Evolutionary conservation across 2,888 invertebrate species (phyloP), one percentile per base, ranked within the genome.

Genomic region (Poecilobothrus nobilitatus): DNA sequence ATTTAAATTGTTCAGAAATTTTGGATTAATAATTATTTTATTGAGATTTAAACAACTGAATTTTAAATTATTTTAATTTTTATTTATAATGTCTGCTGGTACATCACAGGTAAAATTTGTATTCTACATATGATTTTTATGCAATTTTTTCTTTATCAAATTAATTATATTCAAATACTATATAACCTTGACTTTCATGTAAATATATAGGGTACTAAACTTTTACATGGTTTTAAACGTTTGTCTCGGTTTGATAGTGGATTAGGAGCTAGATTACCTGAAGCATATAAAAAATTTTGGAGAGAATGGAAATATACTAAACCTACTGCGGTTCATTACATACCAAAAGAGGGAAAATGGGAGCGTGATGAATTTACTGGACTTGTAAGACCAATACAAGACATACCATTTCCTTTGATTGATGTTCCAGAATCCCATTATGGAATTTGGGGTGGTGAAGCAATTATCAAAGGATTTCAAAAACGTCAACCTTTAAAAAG

Each of bases 381-480:
- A 68, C 86, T 88, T 83, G 88, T 91, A 15, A 78, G 82, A 70
- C 89, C 89, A 0, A 83, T 94, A 66, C 91, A 94, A 78, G 91
- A 94, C 83, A 76, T 88, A 63, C 87, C 91, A 41, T 81, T 97
- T 41, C 92, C 91, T 1, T 76, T 95, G 1, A 86, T 87, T 72
- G 90, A 87, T 78, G 92, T 97, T 0, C 83, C 86, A 62, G 94
- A 97, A 83, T 84, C 90, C 69, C 84, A 97, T 78, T 76, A 88
- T 65, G 97, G 97, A 44, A 84, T 99, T 72, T 98, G 97, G 97
- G 98, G 97, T 72, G 98, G 98, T 10, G 99, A 99, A 84, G 94
- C 90, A 44, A 86, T 98, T 0, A 84, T 99, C 27, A 91, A 94
- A 84, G 98, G 96, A 66, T 93, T 91, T 77, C 86, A 87, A 77